Percentiles rank a stretch among this genome's conserved stretches.
Evolutionary conservation across 1,140 invertebrate species (phyloP).

Genomic region (Armadillidium nasatum): DNA sequence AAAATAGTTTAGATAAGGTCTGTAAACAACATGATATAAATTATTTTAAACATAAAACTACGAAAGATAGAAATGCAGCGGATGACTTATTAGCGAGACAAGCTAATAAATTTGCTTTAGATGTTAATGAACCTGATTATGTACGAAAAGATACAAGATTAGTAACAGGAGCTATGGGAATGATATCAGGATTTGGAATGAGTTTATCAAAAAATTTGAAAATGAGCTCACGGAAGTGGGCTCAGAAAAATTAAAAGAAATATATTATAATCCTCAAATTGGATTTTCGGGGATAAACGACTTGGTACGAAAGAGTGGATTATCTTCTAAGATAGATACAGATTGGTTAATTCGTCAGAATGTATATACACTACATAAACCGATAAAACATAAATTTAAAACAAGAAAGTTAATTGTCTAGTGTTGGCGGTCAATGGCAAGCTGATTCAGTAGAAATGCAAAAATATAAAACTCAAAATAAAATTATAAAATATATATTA

Average conservation of each 20-base stretch:
- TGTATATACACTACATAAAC: conserved; percentile 45
- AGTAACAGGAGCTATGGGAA: not conserved
- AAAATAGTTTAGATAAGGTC: conserved; percentile 2
- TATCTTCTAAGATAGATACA: conserved; percentile 13
- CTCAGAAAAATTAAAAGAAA: not conserved
- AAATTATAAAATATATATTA: conserved; percentile 51
- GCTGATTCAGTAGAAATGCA: conserved; percentile 49
- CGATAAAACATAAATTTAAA: conserved; percentile 43
- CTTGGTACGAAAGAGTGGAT: conserved; percentile 14
- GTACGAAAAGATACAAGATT: conserved; percentile 13
- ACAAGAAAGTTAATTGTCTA: conserved; percentile 35
- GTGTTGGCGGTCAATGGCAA: conserved; percentile 50
- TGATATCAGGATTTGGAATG: not conserved
- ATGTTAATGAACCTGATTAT: conserved; percentile 16
- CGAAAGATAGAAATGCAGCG: too few species aligned
- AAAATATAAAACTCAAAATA: conserved; percentile 48
- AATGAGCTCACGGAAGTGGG: not conserved
- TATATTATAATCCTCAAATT: conserved; percentile 21
- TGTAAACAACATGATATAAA: conserved; percentile 13
- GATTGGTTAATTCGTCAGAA: conserved; percentile 43
- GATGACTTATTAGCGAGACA: conserved; percentile 13
- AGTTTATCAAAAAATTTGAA: conserved; percentile 5
- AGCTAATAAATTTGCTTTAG: conserved; percentile 8
- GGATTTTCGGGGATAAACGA: conserved; percentile 13
- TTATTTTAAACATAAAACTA: not conserved